phyloP scores from a whole-genome alignment of 2,113 vertebrate genomes.

The Entelurus aequoreus region DNA sequence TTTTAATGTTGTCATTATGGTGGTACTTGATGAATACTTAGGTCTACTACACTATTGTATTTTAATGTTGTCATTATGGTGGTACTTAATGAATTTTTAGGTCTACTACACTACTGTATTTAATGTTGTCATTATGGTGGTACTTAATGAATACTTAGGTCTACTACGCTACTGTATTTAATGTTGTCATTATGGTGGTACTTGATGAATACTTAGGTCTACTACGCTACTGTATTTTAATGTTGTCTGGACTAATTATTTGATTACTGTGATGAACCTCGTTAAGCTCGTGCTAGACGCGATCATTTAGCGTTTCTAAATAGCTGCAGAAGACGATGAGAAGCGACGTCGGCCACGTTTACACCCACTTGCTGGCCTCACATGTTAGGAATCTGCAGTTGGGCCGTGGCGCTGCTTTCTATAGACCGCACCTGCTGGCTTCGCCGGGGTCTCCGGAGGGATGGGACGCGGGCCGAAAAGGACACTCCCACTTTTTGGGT shows the following conservation, averaged over 20 bases:
- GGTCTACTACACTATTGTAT: no score
- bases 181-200: no score
- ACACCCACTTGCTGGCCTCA: conserved; percentile 1
- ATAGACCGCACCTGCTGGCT: conserved; percentile 67
- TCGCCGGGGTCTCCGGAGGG: conserved; percentile 31
- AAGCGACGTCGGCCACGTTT: conserved; percentile 12
- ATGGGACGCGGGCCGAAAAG: conserved; percentile 27
- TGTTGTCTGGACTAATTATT: conserved; percentile 8
- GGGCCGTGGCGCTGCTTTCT: conserved; percentile 49
- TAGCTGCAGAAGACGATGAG: conserved; percentile 11
- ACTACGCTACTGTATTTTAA: no score
- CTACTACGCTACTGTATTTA: no score
- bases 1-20: no score
- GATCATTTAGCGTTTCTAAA: conserved; percentile 30
- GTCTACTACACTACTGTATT: no score
- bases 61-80: no score
- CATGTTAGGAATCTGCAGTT: conserved; percentile 38
- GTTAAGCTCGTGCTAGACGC: conserved; percentile 9
- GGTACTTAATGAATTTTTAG: no score
- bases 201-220: no score
- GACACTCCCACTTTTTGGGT: conserved; percentile 47
- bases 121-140: no score
- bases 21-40: no score
- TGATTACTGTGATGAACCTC: conserved; percentile 25
- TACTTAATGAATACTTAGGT: no score